Evolutionary conservation across 2,888 invertebrate genomes (phyloP).

Genomic region (Eucera pruinosa): DNA sequence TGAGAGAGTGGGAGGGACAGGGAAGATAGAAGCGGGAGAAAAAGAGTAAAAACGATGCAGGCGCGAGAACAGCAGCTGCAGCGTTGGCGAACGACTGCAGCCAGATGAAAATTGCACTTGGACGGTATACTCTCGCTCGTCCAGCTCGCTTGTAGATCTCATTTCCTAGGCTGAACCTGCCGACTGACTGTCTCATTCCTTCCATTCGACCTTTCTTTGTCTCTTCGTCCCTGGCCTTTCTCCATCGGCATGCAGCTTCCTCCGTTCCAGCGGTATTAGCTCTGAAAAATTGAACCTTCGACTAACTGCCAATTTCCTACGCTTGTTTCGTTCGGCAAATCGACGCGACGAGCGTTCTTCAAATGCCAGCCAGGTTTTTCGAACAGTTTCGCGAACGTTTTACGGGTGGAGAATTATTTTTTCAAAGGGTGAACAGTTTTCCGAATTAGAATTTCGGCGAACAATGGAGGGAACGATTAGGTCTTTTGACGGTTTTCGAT

Average conservation of each 20-base stretch:
- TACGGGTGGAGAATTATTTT: slow-evolving; percentile 5
- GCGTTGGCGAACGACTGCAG: slow-evolving; percentile 44
- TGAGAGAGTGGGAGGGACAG: neutral
- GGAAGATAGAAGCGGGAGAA: neutral
- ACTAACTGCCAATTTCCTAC: slow-evolving; percentile 74
- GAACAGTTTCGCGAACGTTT: neutral
- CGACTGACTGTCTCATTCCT: slow-evolving; percentile 40
- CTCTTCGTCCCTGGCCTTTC: slow-evolving; percentile 25
- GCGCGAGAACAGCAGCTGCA: slow-evolving; percentile 48
- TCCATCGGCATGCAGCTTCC: slow-evolving; percentile 5
- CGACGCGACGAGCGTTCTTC: slow-evolving; percentile 18
- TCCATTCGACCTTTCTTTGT: slow-evolving; percentile 33
- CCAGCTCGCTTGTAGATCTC: slow-evolving; percentile 72
- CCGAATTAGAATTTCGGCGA: neutral
- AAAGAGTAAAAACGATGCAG: slow-evolving; percentile 38
- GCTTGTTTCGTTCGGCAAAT: slow-evolving; percentile 64
- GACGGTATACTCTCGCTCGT: slow-evolving; percentile 57
- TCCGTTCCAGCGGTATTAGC: slow-evolving; percentile 60
- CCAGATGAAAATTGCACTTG: slow-evolving; percentile 74
- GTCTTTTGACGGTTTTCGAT: no score
- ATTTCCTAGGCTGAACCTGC: slow-evolving; percentile 68
- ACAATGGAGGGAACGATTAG: neutral
- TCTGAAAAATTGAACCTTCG: slow-evolving; percentile 73
- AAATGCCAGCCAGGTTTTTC: no score
- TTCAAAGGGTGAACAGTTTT: neutral